Conservation (phyloP, 2,888 invertebrate genomes). For the Tetranychus truncatus region DNA sequence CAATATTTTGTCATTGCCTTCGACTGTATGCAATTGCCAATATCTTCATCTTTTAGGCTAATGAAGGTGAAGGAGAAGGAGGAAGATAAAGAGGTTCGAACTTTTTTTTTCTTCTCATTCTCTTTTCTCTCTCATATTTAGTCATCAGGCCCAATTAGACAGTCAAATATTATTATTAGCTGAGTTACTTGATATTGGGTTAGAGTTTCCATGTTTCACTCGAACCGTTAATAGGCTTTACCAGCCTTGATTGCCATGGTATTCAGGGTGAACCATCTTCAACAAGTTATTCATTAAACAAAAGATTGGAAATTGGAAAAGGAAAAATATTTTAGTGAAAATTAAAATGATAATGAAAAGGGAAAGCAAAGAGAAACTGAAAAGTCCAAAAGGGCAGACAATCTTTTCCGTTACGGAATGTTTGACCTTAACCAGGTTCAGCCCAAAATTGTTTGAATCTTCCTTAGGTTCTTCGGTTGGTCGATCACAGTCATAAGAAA, state of each 20-base stretch:
- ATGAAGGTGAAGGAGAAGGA: neutral
- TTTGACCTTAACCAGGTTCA: neutral
- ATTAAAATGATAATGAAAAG: neutral
- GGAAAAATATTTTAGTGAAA: too few species aligned
- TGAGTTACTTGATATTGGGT: too few species aligned
- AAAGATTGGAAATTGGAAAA: too few species aligned
- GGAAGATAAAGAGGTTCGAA: neutral
- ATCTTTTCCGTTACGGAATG: neutral
- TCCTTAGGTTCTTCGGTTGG: neutral
- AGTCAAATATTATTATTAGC: neutral
- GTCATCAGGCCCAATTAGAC: neutral
- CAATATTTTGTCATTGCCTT: too few species aligned
- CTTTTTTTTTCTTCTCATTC: neutral
- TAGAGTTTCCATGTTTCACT: too few species aligned
- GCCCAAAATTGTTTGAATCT: neutral
- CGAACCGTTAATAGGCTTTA: neutral
- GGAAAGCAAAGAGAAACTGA: neutral
- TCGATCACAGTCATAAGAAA: neutral
- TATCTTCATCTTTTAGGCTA: too few species aligned
- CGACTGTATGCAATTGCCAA: too few species aligned
- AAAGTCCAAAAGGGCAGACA: neutral
- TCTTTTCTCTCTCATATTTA: neutral
- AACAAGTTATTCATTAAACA: too few species aligned
- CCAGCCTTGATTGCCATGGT: neutral
- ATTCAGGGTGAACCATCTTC: neutral